Conservation (phyloP, 2,113 vertebrate species). For the Lophura nycthemera region DNA sequence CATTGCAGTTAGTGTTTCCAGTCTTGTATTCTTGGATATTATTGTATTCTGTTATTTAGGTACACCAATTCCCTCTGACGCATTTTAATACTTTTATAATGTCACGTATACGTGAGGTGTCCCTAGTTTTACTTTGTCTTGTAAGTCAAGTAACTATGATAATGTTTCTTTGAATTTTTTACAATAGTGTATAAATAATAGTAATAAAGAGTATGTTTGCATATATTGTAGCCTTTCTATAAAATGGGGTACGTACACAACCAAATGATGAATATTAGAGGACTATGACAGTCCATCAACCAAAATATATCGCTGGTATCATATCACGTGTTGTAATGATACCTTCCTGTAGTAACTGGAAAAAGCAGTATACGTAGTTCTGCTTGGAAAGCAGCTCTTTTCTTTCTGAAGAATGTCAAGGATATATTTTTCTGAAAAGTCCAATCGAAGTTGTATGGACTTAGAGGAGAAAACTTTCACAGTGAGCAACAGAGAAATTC, state of each 20-base stretch:
- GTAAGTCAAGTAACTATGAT: neutral
- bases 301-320: neutral
- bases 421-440: neutral
- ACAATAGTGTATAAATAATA: neutral
- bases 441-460: neutral
- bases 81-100: neutral
- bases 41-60: neutral
- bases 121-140: conserved; percentile 28
- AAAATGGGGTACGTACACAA: neutral
- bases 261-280: neutral
- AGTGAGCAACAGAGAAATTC: neutral
- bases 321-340: neutral
- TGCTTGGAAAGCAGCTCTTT: neutral
- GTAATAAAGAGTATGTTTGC: neutral
- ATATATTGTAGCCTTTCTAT: neutral
- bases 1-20: neutral
- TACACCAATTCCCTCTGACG: neutral
- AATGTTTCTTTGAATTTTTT: neutral
- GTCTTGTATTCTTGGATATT: neutral
- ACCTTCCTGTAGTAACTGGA: neutral
- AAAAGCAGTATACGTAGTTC: neutral
- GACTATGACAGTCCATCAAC: neutral
- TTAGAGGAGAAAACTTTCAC: neutral
- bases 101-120: neutral
- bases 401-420: neutral